These are phyloP conservation scores for Cryptoleucopteryx plumbea DNA, from an alignment of 2,113 vertebrate genomes.

Conservation along the genomic window DNA sequence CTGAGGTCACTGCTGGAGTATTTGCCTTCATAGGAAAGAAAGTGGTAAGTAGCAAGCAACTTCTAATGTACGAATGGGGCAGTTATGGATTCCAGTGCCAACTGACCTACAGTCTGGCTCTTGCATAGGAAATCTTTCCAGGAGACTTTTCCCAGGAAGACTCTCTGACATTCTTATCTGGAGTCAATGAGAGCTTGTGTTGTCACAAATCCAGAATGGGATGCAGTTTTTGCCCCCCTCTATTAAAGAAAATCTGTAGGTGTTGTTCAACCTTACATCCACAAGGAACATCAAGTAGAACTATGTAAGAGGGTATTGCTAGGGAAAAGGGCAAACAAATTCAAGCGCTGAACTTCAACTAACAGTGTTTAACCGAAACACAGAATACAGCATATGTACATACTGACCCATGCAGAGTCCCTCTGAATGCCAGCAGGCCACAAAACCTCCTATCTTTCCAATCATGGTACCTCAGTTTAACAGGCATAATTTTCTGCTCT, in stretches of 20 bases:
- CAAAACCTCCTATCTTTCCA: not conserved
- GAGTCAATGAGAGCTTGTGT: not conserved
- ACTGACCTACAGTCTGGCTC: not conserved
- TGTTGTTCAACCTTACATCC: not conserved
- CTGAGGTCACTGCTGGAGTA: slow-evolving; percentile 92
- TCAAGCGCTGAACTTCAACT: not conserved
- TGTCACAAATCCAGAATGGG: not conserved
- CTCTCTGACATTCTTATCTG: not conserved
- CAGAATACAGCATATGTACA: not conserved
- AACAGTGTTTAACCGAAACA: not conserved
- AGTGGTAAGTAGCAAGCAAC: slow-evolving; percentile 74
- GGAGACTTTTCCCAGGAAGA: not conserved
- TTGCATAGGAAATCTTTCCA: not conserved
- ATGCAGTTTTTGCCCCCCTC: not conserved
- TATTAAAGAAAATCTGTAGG: not conserved
- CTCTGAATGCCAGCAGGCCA: not conserved
- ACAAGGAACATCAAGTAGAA: not conserved
- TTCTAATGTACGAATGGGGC: not conserved
- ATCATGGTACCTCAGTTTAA: not conserved
- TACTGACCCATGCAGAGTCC: not conserved
- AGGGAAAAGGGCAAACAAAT: not conserved
- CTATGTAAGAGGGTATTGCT: not conserved
- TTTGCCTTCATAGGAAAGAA: slow-evolving; percentile 95
- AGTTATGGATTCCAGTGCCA: not conserved
- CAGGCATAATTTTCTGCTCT: not conserved